phyloP scores from a whole-genome alignment of 1,140 invertebrate species.

The Trichomalopsis sarcophagae region DNA sequence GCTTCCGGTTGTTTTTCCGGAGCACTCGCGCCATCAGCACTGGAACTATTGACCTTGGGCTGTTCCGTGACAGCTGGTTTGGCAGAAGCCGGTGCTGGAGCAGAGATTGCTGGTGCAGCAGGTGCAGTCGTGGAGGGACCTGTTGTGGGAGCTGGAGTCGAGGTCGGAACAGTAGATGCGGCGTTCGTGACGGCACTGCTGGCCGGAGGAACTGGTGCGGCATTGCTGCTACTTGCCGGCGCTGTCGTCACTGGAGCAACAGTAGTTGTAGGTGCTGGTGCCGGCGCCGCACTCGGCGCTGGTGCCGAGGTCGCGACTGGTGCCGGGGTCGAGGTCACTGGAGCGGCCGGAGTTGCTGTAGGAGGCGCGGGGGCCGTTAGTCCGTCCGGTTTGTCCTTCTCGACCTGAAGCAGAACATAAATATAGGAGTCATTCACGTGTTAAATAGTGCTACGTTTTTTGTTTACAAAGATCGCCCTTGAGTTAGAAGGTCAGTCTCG shows the following conservation, averaged over 20 bases:
- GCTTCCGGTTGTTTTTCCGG: constrained; percentile 16
- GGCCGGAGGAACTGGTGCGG: not conserved
- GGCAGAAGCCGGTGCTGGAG: not conserved
- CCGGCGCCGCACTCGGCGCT: not conserved
- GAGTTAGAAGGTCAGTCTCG: not conserved
- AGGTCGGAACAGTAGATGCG: not conserved
- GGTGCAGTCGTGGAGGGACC: constrained; percentile 35
- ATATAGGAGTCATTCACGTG: not conserved
- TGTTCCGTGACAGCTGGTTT: constrained; percentile 24
- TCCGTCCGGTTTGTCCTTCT: constrained; percentile 40
- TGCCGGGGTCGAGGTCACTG: not conserved
- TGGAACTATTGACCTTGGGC: constrained; percentile 43
- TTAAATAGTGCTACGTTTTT: not conserved
- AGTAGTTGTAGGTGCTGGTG: not conserved
- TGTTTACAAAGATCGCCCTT: not conserved
- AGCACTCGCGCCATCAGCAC: not conserved
- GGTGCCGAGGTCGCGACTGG: not conserved
- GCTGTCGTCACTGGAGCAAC: not conserved
- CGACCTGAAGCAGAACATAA: constrained; percentile 21
- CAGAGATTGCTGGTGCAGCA: not conserved
- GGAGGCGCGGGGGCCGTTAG: not conserved
- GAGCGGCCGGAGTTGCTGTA: not conserved
- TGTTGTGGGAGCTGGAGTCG: not conserved
- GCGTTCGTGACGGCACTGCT: constrained; percentile 21
- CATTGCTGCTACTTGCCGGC: not conserved